These are phyloP conservation scores for Chrysotoxum bicinctum DNA, from an alignment of 2,888 invertebrate genomes.

Conservation along the genomic window DNA sequence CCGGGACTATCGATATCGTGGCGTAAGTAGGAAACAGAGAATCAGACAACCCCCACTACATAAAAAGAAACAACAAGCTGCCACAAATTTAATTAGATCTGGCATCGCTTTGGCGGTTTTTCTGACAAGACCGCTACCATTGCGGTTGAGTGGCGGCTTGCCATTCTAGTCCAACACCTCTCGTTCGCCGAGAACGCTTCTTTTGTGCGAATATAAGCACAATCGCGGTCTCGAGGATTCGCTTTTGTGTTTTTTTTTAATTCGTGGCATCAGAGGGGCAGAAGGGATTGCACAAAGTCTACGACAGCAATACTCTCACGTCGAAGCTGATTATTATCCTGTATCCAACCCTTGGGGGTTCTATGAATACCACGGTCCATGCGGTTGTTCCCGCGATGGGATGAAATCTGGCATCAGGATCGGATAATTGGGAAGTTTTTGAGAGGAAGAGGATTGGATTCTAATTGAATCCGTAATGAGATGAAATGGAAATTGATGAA, in stretches of 20 bases:
- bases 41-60: background rate
- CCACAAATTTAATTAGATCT: constrained; percentile 69
- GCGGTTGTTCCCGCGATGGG: background rate
- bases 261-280: background rate
- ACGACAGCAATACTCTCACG: constrained; percentile 17
- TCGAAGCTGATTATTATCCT: background rate
- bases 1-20: constrained; percentile 46
- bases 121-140: constrained; percentile 58
- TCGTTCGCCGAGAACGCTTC: constrained; percentile 18
- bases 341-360: background rate
- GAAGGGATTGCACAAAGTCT: constrained; percentile 7
- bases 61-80: constrained; percentile 47
- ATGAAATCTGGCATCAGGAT: constrained; percentile 11
- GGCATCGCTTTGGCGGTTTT: constrained; percentile 66
- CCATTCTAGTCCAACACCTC: constrained; percentile 56
- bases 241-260: constrained; percentile 19
- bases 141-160: constrained; percentile 39
- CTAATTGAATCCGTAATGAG: constrained; percentile 71
- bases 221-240: constrained; percentile 14
- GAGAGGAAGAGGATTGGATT: constrained; percentile 59
- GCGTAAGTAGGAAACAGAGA: background rate
- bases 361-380: background rate
- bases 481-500: constrained; percentile 71
- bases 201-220: constrained; percentile 37
- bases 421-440: constrained; percentile 65